Conservation (phyloP, 2,888 invertebrate genomes). For the Laothoe populi region DNA sequence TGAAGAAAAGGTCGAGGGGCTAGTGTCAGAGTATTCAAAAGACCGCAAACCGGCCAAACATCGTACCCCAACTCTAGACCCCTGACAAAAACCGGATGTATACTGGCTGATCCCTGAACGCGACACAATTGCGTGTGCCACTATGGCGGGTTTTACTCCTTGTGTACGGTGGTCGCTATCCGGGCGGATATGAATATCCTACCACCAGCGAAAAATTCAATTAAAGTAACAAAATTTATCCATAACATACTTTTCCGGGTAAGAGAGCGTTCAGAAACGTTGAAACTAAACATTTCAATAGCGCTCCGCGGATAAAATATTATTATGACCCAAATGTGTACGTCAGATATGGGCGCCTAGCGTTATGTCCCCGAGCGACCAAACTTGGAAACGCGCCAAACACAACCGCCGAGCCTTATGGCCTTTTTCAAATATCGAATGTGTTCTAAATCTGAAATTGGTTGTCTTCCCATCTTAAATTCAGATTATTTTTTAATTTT, state of each 20-base stretch:
- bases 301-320: constrained; percentile 57
- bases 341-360: constrained; percentile 49
- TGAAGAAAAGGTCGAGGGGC: too few relatives aligned
- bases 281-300: constrained; percentile 47
- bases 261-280: constrained; percentile 35
- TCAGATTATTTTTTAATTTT: too few relatives aligned
- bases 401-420: constrained; percentile 37
- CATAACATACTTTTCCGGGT: constrained; percentile 24
- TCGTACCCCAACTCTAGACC: too few relatives aligned
- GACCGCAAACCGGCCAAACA: too few relatives aligned
- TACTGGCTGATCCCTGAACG: too few relatives aligned
- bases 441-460: constrained; percentile 45
- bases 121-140: too few relatives aligned
- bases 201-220: constrained; percentile 21
- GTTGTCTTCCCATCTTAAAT: constrained; percentile 32
- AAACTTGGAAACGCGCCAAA: constrained; percentile 60
- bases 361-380: constrained; percentile 47
- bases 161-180: too few relatives aligned
- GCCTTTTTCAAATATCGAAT: constrained; percentile 60
- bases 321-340: constrained; percentile 65
- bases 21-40: too few relatives aligned
- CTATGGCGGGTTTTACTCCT: too few relatives aligned
- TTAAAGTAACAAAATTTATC: constrained; percentile 24
- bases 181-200: too few relatives aligned
- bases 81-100: too few relatives aligned